A percentile compares a stretch with the other conserved stretches of the same genome.
phyloP scores from a whole-genome alignment of 1,140 invertebrate species.

The Drosophila lowei region DNA sequence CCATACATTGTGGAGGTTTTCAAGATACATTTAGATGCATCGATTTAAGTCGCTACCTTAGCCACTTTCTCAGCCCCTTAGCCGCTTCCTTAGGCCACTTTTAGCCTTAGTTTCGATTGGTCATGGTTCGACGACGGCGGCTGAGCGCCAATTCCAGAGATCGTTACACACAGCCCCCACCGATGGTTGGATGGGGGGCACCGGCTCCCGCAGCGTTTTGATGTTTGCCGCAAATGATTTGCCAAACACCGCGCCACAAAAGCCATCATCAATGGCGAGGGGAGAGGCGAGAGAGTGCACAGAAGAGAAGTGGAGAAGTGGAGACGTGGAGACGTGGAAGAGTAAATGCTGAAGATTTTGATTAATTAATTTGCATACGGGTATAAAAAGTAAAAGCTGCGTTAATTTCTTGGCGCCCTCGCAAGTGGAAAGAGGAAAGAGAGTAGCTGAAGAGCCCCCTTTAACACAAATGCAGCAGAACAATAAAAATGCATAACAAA shows the following conservation, averaged over 20 bases:
- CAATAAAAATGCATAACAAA: constrained; percentile 81
- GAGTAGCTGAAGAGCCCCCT: constrained; percentile 27
- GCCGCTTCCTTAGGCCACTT: no score
- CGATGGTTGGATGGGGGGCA: not conserved
- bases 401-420: constrained; percentile 54
- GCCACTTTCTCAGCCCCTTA: no score
- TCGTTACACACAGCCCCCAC: constrained; percentile 1
- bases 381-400: constrained; percentile 73
- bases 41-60: no score
- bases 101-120: no score
- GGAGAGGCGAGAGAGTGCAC: constrained; percentile 36
- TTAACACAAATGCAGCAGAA: constrained; percentile 75
- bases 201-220: constrained; percentile 65
- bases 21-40: no score
- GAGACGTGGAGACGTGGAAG: constrained; percentile 5
- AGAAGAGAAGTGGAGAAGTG: constrained; percentile 19
- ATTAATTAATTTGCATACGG: constrained; percentile 79
- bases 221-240: constrained; percentile 75
- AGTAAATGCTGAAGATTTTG: constrained; percentile 50
- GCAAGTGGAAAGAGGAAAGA: not conserved
- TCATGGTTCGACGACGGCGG: no score
- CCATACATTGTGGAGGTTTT: no score
- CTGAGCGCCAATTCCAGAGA: no score
- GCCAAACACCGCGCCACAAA: constrained; percentile 48
- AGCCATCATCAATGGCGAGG: constrained; percentile 6